These are phyloP conservation scores for Simalia tracyae DNA, from an alignment of 2,797 vertebrate genomes.

Conservation along the genomic window DNA sequence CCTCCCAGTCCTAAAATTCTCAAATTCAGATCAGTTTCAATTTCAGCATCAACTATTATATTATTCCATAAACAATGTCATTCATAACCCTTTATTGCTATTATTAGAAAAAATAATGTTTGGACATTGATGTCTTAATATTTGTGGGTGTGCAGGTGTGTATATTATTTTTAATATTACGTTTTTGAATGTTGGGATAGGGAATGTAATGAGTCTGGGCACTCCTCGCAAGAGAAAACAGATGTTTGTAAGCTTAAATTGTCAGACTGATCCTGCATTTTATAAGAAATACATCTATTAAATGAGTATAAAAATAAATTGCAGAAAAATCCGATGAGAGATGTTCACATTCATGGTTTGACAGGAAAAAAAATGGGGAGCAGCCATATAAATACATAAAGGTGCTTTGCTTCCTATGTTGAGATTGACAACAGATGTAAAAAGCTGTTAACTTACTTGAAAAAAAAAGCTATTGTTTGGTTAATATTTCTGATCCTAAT, in stretches of 20 bases:
- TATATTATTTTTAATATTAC: neutral
- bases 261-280: neutral
- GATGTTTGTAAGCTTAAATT: neutral
- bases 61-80: neutral
- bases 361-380: accelerated
- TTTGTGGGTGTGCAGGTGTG: neutral
- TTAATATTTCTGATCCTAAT: neutral
- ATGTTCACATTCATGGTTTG: neutral
- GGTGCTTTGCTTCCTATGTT: neutral
- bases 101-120: neutral
- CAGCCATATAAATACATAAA: neutral
- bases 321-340: neutral
- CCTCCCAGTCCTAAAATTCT: neutral
- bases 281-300: neutral
- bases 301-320: neutral
- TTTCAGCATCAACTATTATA: neutral
- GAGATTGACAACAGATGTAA: neutral
- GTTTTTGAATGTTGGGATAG: neutral
- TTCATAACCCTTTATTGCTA: neutral
- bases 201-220: neutral
- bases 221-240: neutral
- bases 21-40: neutral
- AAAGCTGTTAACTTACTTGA: neutral
- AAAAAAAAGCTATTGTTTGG: neutral
- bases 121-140: neutral